Conservation (phyloP, 2,797 vertebrate genomes). For the Schizopygopsis malacanthus region DNA sequence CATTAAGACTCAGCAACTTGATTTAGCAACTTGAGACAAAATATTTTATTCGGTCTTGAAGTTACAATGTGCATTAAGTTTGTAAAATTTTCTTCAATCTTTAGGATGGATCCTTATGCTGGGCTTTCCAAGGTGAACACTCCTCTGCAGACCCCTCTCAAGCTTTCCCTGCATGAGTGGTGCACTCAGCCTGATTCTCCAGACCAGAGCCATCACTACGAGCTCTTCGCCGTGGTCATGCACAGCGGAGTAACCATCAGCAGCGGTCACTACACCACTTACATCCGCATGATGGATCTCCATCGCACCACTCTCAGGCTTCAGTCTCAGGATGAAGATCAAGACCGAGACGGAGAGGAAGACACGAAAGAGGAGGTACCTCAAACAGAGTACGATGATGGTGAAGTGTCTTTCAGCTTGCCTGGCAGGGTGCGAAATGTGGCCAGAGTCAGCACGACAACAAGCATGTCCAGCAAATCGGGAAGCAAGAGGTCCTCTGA, state of each 20-base stretch:
- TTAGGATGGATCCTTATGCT: conserved; percentile 90
- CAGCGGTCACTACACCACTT: conserved; percentile 97
- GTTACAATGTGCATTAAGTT: not conserved
- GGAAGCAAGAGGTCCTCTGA: conserved; percentile 87
- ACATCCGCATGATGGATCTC: conserved; percentile 87
- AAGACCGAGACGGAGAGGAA: not conserved
- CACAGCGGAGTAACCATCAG: conserved; percentile 97
- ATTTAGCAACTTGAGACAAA: not conserved
- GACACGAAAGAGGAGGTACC: conserved; percentile 71
- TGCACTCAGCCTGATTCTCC: conserved; percentile 83
- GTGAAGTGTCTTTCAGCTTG: conserved; percentile 84
- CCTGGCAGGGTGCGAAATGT: conserved; percentile 65
- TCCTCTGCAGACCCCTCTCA: conserved; percentile 89
- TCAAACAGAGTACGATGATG: conserved; percentile 78
- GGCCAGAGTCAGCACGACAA: conserved; percentile 22
- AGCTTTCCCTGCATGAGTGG: conserved; percentile 92
- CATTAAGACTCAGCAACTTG: not conserved
- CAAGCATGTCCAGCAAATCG: conserved; percentile 74
- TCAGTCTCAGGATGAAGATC: conserved; percentile 62
- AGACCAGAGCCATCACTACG: conserved; percentile 79
- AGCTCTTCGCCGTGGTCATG: conserved; percentile 95
- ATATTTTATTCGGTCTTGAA: not conserved
- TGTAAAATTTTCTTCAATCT: not conserved
- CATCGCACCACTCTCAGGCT: conserved; percentile 70
- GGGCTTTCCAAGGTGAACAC: conserved; percentile 97